phyloP scores from a whole-genome alignment of 2,797 vertebrate genomes.

The Eulemur rubriventer region DNA sequence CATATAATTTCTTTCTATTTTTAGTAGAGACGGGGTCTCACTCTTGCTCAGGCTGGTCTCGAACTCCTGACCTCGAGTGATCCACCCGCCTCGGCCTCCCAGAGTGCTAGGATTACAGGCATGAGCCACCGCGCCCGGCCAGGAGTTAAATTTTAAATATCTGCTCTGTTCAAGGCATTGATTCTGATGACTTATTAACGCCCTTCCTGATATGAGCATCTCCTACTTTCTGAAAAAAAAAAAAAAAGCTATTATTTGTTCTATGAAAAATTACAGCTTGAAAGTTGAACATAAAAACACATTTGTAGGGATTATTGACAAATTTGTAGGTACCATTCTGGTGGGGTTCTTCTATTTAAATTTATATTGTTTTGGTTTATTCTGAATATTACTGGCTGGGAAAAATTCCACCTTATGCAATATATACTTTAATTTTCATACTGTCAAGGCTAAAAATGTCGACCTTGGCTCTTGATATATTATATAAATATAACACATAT shows the following conservation, averaged over 20 bases:
- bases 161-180: not conserved
- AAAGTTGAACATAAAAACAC: constrained; percentile 36
- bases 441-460: constrained; percentile 36
- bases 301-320: constrained; percentile 8
- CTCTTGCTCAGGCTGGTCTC: no score
- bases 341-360: constrained; percentile 2
- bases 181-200: constrained; percentile 25
- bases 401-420: not conserved
- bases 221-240: not conserved
- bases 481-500: not conserved
- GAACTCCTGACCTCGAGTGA: no score
- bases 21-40: no score
- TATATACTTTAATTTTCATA: not conserved
- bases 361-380: constrained; percentile 43
- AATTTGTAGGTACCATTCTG: not conserved
- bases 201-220: not conserved
- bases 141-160: not conserved
- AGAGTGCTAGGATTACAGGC: no score
- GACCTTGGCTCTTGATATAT: not conserved
- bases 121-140: no score
- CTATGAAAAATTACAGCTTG: constrained; percentile 23
- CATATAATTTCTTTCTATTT: no score
- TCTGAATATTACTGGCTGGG: constrained; percentile 10
- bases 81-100: no score
- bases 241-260: not conserved